Base-by-base conservation (phyloP, 2,888 invertebrate species). In the Macrophya alboannulata region DNA sequence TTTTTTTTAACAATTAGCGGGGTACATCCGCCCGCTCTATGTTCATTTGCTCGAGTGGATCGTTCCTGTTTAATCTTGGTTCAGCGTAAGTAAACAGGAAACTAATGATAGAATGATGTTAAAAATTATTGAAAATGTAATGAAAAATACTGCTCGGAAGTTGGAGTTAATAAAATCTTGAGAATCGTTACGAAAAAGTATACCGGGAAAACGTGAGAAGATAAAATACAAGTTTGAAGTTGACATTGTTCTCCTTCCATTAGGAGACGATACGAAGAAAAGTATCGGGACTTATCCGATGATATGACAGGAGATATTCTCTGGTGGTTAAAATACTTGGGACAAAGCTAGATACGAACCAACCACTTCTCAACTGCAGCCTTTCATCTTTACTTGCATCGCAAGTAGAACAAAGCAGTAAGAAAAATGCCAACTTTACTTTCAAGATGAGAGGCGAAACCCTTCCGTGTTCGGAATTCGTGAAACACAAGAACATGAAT, bases 291-390 rank as follows among this genome's bases (percentile, higher is more conserved):
- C 21, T 74, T 12, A n/a, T 72, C 45, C 43, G 43, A 72, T 72
- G 25, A 72, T 74, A 25, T 74, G 43, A 45, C 10, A 43, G 43
- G 21, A 43, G 43, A 72, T 43, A 72, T 72, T 21, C 45, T 74
- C 72, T 9, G 71, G 45, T 12, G 43, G 21, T 9, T 12, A 25
- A 74, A 74, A 74, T 74, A 45, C 9, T 43, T 45, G 21, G 45
- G 40, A 74, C 72, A 45, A 74, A 74, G 21, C 45, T 21, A 43
- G 21, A 12, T 6, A 74, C 25, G 45, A 74, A 74, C 45, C 21
- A 45, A 74, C 72, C 45, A 43, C 8, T 40, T 71, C 40, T 71
- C 71, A 71, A 45, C 45, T 25, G 12, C 21, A 12, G 43, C 72
- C 25, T 74, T 43, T 45, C 72, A 74, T 74, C 72, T 45, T 12